Conservation (phyloP, 2,113 vertebrate genomes). For the Rhynchopsitta pachyrhyncha region DNA sequence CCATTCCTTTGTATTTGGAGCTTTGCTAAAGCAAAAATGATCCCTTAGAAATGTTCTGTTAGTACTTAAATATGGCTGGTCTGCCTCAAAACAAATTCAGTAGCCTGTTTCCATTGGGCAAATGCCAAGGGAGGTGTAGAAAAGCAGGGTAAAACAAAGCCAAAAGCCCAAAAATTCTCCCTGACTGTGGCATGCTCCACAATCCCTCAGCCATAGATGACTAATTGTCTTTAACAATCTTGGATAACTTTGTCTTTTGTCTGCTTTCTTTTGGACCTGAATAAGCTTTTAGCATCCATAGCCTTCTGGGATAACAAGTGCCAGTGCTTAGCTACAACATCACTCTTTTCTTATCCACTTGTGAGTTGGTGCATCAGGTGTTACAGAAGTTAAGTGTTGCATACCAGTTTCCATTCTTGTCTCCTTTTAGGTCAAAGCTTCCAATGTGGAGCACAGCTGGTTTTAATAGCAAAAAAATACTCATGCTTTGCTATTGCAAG, state of each 20-base stretch:
- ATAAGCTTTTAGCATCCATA: neutral
- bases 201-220: neutral
- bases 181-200: neutral
- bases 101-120: neutral
- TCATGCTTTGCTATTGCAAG: neutral
- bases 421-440: neutral
- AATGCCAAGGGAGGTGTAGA: neutral
- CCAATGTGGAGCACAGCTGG: neutral
- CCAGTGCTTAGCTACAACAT: neutral
- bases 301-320: neutral
- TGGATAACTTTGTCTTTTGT: neutral
- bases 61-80: neutral
- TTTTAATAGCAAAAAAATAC: neutral
- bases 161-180: neutral
- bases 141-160: neutral
- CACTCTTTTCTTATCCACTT: neutral
- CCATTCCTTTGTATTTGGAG: neutral
- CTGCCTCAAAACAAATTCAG: neutral
- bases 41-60: neutral
- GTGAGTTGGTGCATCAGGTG: neutral
- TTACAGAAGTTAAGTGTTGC: neutral
- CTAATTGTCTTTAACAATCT: neutral
- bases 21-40: constrained; percentile 8
- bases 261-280: neutral
- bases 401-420: neutral